Base-by-base conservation (phyloP, 2,888 invertebrate species). In the Rhingia rostrata region DNA sequence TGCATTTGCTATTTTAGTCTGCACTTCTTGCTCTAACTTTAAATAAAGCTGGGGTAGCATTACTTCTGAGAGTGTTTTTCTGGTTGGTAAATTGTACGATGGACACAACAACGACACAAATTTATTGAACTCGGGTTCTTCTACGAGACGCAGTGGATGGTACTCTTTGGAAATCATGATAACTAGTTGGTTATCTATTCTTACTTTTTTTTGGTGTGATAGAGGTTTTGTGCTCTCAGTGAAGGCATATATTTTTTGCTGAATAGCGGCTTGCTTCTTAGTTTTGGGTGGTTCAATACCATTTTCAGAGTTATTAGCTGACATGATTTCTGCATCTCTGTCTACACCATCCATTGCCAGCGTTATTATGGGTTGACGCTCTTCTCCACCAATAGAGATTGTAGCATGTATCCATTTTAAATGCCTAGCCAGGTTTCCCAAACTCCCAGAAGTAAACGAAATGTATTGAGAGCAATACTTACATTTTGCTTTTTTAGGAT, bases 181-280 rank as follows among this genome's bases (percentile, higher is more conserved):
- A 22, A 22, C 22, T 22, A 22, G 1, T 22, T 22, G 22, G n/a
- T n/a, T n/a, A n/a, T n/a, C n/a, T n/a, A n/a, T n/a, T n/a, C n/a
- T n/a, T n/a, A n/a, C n/a, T n/a, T n/a, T n/a, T n/a, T n/a, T n/a
- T n/a, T n/a, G n/a, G 7, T 54, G 53, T 0, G 56, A 64, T 9
- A 74, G 37, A n/a, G 64, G 49, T 49, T 30, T 74, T 45, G 54
- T 64, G 1, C 56, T 64, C 4, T 73, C 73, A 53, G 49, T 10
- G 49, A 49, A 64, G 4, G 39, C 3, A 35, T 43, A 41, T 53
- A 61, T 72, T 43, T 61, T 61, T 22, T 49, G 35, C n/a, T 45
- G 69, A 0, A 35, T 10, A 32, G n/a, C 3, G 6, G 10, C 12
- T 37, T 14, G 60, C n/a, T n/a, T n/a, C n/a, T n/a, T n/a, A 4